Evolutionary conservation across 2,113 vertebrate species (phyloP).

Genomic region (Pheucticus melanocephalus): DNA sequence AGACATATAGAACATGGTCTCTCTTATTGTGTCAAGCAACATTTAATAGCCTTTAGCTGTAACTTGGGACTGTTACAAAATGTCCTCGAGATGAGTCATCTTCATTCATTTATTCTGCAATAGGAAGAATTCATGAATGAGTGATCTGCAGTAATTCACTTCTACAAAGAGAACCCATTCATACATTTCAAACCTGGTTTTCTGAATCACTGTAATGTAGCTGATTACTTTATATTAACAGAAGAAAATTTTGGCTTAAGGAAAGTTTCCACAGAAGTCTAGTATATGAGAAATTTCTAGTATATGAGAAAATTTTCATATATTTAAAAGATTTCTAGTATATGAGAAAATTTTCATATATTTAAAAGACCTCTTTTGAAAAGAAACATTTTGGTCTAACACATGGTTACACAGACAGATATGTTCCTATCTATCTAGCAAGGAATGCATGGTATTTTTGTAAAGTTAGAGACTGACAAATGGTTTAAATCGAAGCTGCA

Average conservation of each 20-base stretch:
- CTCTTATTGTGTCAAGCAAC: constrained; percentile 67
- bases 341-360: background rate
- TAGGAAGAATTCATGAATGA: constrained; percentile 71
- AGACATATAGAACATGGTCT: constrained; percentile 61
- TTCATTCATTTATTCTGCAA: constrained; percentile 63
- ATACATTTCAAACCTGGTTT: constrained; percentile 59
- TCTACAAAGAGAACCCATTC: constrained; percentile 65
- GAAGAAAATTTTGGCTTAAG: constrained; percentile 19
- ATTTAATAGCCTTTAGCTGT: constrained; percentile 67
- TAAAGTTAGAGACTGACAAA: background rate
- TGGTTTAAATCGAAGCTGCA: background rate
- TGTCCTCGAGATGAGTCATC: constrained; percentile 66
- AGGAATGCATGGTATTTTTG: background rate
- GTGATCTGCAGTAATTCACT: constrained; percentile 66
- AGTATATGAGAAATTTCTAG: background rate
- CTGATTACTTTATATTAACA: constrained; percentile 54
- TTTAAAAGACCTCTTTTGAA: constrained; percentile 2
- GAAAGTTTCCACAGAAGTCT: constrained; percentile 30
- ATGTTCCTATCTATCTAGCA: background rate
- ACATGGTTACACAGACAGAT: background rate
- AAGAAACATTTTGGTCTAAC: background rate
- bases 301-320: background rate
- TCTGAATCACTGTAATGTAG: constrained; percentile 50
- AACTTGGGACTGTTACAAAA: constrained; percentile 60
- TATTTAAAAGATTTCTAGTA: background rate